Conservation (phyloP, 2,113 vertebrate genomes). For the Isurus oxyrinchus region DNA sequence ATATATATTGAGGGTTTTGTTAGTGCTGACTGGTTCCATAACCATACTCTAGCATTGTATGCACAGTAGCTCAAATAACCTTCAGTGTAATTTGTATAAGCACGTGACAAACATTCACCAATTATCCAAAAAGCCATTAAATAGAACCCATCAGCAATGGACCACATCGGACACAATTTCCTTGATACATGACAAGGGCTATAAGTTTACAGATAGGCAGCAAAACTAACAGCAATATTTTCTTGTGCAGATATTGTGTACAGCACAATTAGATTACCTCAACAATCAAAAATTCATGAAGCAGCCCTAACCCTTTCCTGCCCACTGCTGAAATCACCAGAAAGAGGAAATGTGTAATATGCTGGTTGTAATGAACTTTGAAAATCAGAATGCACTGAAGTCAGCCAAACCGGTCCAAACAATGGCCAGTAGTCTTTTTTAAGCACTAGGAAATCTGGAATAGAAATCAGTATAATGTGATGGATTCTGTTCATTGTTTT, state of each 20-base stretch:
- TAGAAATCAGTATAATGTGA: background rate
- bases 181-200: background rate
- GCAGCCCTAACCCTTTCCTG: background rate
- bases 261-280: background rate
- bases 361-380: background rate
- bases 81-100: background rate
- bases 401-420: background rate
- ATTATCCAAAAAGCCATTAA: constrained; percentile 23
- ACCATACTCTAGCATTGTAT: background rate
- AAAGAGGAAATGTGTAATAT: background rate
- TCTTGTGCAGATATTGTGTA: background rate
- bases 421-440: background rate
- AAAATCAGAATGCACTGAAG: background rate
- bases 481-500: background rate
- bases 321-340: background rate
- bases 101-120: constrained; percentile 14
- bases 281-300: background rate
- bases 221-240: constrained; percentile 18
- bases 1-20: background rate
- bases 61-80: background rate
- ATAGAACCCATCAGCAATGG: constrained; percentile 19
- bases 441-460: background rate
- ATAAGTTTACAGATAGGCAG: background rate
- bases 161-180: constrained; percentile 13
- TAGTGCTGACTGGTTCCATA: background rate